Evolutionary conservation across 2,888 invertebrate genomes (phyloP), one percentile per base, ranked within the genome.

Genomic region (Parnassius mnemosyne): DNA sequence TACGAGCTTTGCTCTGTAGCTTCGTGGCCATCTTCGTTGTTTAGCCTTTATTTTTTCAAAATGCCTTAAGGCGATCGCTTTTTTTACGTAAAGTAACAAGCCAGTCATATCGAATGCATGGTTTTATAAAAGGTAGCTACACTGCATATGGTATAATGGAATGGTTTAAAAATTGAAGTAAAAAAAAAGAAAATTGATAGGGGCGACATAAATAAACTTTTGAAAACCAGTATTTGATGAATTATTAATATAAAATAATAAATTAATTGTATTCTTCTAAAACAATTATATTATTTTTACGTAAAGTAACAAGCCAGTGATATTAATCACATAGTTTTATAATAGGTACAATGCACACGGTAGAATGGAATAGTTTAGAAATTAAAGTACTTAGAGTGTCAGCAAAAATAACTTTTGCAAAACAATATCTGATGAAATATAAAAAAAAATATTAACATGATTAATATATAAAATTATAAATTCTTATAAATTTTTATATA

Each of bases 1-100:
- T 60, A 57, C 59, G 60, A 56, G 63, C 59, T 63, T 60, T 57
- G 54, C 60, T 47, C 34, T 34, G 60, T 53, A 51, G 59, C 63
- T 57, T 57, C 57, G 59, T 60, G 60, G 56, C 49, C 63, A 64
- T 64, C 60, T 60, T 60, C 53, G 62, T 62, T 58, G 50, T 53
- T 51, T 51, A 52, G 44, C 13, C 49, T 57, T 60, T 57, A 49
- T 62, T 20, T 12, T 60, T 57, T 13, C 20, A 51, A 62, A 60
- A 47, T 34, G 49, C 54, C 42, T 46, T 54, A 58, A 44, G 10
- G n/a, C 25, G 10, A 13, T 5, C 13, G 44, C 9, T 20, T 54
- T 53, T 42, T 46, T 44, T 46, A 44, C 13, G 25, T 12, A 42
- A 57, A 53, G 42, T 53, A 13, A 44, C 42, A 50, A 42, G 42